Evolutionary conservation across 2,113 vertebrate species (phyloP).

Genomic region (Arvicanthis niloticus): DNA sequence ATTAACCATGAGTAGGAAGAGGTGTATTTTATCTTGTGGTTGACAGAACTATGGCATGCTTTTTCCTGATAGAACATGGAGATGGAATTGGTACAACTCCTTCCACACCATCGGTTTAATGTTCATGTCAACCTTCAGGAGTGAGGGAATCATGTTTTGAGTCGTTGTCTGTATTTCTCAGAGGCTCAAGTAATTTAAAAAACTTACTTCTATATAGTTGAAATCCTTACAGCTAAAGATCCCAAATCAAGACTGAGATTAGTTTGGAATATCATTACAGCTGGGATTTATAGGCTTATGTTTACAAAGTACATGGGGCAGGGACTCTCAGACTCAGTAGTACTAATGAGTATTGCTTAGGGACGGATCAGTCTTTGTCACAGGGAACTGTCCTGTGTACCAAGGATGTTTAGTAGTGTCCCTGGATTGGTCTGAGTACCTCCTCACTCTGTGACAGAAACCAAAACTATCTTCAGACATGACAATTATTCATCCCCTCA

Average conservation of each 20-base stretch:
- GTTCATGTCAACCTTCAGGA: conserved; percentile 39
- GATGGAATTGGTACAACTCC: conserved; percentile 19
- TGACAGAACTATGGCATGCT: conserved; percentile 44
- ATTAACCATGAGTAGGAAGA: conserved; percentile 65
- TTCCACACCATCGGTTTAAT: conserved; percentile 37
- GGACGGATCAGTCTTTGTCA: background rate
- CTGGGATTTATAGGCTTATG: accelerated
- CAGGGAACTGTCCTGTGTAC: background rate
- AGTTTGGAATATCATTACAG: background rate
- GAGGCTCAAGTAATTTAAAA: background rate
- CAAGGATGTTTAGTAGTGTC: background rate
- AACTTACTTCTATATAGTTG: background rate
- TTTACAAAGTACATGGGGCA: accelerated
- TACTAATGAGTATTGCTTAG: background rate
- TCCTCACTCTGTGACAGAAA: background rate
- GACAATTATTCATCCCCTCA: background rate
- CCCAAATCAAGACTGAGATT: background rate
- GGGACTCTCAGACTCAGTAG: background rate
- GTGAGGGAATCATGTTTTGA: background rate
- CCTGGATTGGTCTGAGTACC: background rate
- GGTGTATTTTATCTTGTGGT: conserved; percentile 40
- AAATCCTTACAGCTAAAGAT: background rate
- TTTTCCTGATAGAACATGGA: background rate
- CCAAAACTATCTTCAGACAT: background rate
- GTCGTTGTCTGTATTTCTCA: background rate